These are phyloP conservation scores for Anolis apletophallus DNA, from an alignment of 2,797 vertebrate species.

Conservation along the genomic window DNA sequence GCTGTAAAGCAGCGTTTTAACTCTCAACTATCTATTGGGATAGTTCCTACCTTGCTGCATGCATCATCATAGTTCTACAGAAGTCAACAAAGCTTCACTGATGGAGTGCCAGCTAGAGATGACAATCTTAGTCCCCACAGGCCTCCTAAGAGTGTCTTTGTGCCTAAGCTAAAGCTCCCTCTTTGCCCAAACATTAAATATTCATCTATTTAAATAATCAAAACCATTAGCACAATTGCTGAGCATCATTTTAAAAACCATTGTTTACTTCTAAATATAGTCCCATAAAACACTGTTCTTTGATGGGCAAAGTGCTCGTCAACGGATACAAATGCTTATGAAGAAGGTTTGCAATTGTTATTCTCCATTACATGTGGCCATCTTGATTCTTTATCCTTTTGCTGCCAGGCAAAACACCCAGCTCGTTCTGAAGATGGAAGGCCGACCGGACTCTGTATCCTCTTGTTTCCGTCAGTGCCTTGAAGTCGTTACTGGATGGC, in stretches of 20 bases:
- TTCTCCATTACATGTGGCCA: background rate
- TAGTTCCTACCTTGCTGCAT: background rate
- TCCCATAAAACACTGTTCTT: conserved; percentile 15
- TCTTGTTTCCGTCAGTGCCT: no score
- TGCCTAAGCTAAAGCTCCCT: conserved; percentile 7
- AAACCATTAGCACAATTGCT: conserved; percentile 15
- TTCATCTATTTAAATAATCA: conserved; percentile 4
- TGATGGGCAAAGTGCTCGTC: background rate
- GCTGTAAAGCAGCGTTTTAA: background rate
- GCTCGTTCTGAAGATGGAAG: no score
- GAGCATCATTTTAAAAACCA: background rate
- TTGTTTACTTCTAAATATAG: background rate
- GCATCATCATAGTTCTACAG: conserved; percentile 3
- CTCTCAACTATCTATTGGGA: background rate
- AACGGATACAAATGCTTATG: background rate
- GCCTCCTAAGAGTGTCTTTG: background rate
- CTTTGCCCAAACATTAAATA: conserved; percentile 18
- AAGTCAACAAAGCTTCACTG: conserved; percentile 1
- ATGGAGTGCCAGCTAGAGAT: background rate
- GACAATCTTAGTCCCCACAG: background rate
- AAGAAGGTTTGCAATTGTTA: background rate
- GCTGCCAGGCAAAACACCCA: background rate
- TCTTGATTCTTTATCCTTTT: background rate
- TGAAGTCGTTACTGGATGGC: no score
- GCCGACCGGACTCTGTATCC: no score